phyloP scores from a whole-genome alignment of 1,140 invertebrate species.

The Sycobia sp. region DNA sequence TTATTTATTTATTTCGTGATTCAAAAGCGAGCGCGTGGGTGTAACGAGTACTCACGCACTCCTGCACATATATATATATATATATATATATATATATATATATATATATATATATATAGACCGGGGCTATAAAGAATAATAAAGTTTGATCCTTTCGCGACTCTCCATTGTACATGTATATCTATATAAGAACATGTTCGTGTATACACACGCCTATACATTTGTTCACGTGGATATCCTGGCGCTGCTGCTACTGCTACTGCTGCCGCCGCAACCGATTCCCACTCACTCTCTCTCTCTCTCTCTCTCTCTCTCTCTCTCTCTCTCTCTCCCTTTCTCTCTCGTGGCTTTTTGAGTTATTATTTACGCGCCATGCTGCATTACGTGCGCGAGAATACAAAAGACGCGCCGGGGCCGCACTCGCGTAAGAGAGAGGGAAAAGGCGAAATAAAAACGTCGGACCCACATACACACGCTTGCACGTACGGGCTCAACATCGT shows the following conservation, averaged over 20 bases:
- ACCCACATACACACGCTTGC: background rate
- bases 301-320: no score
- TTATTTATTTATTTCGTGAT: conserved; percentile 37
- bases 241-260: no score
- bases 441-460: background rate
- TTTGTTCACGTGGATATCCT: background rate
- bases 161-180: no score
- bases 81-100: no score
- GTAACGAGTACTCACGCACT: conserved; percentile 1
- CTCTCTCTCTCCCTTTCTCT: conserved; percentile 4
- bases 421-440: background rate
- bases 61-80: no score
- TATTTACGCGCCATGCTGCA: no score
- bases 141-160: conserved; percentile 32
- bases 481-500: conserved; percentile 10
- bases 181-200: no score
- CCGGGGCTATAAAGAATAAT: conserved; percentile 32
- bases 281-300: no score
- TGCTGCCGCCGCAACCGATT: no score
- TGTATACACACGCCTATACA: background rate
- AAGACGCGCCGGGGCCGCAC: no score
- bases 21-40: conserved; percentile 28
- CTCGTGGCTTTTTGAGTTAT: conserved; percentile 26
- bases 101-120: no score
- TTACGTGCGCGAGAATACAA: no score